Percentiles rank a stretch among this genome's conserved stretches.
Conservation (phyloP, 2,797 vertebrate genomes). For the Onychomys arenicola region DNA sequence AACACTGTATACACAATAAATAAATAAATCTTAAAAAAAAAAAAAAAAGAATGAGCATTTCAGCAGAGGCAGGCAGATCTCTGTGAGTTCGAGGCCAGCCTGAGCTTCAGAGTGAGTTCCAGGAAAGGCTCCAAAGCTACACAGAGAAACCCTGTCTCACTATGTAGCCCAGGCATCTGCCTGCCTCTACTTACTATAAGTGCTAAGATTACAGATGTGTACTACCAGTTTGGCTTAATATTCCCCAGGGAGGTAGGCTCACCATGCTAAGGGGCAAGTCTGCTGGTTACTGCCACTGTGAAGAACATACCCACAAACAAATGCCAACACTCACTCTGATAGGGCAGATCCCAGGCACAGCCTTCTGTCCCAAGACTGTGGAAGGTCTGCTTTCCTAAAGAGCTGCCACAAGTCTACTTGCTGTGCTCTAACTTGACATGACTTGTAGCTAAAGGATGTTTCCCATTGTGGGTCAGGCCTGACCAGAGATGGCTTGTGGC, state of each 20-base stretch:
- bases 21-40: no score
- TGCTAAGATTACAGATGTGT: not conserved
- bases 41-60: no score
- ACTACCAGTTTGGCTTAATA: not conserved
- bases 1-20: not conserved
- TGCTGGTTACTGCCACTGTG: not conserved
- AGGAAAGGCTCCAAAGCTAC: no score
- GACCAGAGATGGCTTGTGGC: not conserved
- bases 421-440: not conserved
- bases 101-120: no score
- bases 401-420: not conserved
- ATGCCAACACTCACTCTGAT: not conserved
- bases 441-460: no score
- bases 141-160: not conserved
- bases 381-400: not conserved
- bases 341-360: not conserved
- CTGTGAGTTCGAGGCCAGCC: no score
- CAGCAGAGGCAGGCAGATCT: no score
- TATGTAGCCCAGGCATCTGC: not conserved
- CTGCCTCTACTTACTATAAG: not conserved
- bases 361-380: not conserved
- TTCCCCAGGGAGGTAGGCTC: not conserved
- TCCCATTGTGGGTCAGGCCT: not conserved
- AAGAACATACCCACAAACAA: not conserved
- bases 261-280: fast-evolving